These are phyloP conservation scores for Dasyornis broadbenti DNA, from an alignment of 2,113 vertebrate species.

Conservation along the genomic window DNA sequence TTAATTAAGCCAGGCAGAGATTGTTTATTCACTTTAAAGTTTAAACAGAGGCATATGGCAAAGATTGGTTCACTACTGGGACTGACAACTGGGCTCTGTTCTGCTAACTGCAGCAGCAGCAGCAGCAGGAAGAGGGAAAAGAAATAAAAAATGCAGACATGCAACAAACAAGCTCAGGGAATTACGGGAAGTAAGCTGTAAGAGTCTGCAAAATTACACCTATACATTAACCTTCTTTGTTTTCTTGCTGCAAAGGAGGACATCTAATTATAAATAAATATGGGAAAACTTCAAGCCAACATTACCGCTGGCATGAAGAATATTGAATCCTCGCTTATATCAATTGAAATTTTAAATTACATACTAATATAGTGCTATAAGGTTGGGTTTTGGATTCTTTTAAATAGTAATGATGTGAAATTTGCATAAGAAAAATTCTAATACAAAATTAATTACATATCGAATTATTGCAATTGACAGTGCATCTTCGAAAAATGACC, in stretches of 20 bases:
- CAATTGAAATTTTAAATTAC: neutral
- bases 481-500: neutral
- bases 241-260: conserved; percentile 6
- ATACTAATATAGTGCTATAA: neutral
- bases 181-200: neutral
- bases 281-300: neutral
- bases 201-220: conserved; percentile 28
- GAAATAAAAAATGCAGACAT: conserved; percentile 14
- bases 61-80: neutral
- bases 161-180: conserved; percentile 15
- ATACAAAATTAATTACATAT: neutral
- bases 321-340: neutral
- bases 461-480: neutral
- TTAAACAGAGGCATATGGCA: conserved; percentile 1
- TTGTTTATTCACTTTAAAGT: conserved; percentile 11
- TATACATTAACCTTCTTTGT: conserved; percentile 34
- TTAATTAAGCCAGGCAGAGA: neutral
- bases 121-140: neutral
- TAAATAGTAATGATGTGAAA: neutral
- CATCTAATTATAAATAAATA: conserved; percentile 5
- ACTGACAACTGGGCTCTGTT: neutral
- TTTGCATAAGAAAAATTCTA: neutral
- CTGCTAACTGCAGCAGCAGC: neutral
- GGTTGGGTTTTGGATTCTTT: neutral
- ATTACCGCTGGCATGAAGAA: neutral